Conservation (phyloP, 2,797 vertebrate genomes). For the Anas bernieri region DNA sequence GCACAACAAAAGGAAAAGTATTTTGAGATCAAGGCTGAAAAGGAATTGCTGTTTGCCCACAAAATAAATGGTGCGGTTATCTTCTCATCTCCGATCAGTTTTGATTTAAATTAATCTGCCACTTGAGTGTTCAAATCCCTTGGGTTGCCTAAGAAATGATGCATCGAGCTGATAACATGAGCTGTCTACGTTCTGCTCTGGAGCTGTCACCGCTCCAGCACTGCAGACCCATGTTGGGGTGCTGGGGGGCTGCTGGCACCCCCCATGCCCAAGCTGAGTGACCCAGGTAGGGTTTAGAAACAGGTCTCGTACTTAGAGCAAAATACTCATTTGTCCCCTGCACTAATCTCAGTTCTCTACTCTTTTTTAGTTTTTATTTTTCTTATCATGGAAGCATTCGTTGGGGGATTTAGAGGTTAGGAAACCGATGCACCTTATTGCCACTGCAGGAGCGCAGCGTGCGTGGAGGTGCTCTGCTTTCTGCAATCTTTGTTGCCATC, state of each 20-base stretch:
- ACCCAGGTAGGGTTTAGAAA: neutral
- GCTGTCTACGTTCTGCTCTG: neutral
- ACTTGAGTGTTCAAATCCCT: neutral
- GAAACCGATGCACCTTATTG: neutral
- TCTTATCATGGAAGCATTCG: rapidly evolving
- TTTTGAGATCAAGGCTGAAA: neutral
- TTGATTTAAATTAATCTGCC: neutral
- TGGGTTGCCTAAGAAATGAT: neutral
- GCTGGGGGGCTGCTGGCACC: rapidly evolving
- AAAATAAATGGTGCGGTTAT: neutral
- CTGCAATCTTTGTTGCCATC: neutral
- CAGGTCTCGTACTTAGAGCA: rapidly evolving
- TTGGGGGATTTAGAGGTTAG: neutral
- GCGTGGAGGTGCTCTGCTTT: neutral
- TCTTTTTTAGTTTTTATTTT: neutral
- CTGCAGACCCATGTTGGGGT: rapidly evolving
- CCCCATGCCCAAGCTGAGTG: rapidly evolving
- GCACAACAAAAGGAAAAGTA: neutral
- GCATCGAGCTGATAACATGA: rapidly evolving
- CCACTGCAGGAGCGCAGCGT: rapidly evolving
- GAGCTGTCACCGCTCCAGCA: neutral
- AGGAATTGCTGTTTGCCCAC: neutral
- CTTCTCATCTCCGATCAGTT: neutral
- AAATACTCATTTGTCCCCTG: neutral
- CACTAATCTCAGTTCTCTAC: neutral